A percentile compares a stretch with the other conserved stretches of the same genome.
Conservation (phyloP, 2,888 invertebrate genomes). For the Meloe dianella region DNA sequence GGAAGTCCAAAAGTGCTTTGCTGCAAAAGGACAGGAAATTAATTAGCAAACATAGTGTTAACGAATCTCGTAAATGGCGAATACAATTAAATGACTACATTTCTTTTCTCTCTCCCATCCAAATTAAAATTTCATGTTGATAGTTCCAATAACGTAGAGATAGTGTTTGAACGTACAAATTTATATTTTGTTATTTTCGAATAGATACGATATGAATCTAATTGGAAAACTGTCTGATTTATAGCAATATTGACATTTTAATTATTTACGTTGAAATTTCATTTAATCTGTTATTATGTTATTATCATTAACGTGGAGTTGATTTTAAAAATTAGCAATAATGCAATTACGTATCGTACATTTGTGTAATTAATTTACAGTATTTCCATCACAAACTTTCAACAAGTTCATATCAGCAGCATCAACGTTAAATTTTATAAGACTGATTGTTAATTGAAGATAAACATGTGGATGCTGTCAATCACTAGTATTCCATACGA, state of each 20-base stretch:
- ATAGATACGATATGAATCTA: not conserved
- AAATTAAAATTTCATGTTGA: not conserved
- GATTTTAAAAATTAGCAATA: not conserved
- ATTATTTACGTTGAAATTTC: not conserved
- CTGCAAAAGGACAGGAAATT: not conserved
- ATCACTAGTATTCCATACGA: too few species aligned
- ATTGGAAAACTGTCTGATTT: not conserved
- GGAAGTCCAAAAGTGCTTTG: not conserved
- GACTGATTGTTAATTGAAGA: too few species aligned
- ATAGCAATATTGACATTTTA: not conserved
- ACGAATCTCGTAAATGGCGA: not conserved
- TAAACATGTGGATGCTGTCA: too few species aligned
- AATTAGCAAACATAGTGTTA: not conserved
- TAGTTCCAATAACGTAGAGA: not conserved
- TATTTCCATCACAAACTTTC: not conserved
- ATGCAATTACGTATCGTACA: not conserved
- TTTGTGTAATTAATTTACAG: not conserved
- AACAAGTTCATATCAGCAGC: not conserved
- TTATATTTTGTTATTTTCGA: not conserved
- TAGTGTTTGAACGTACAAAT: not conserved
- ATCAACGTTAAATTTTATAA: not conserved
- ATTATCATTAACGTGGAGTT: not conserved
- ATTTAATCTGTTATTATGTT: not conserved
- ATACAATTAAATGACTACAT: not conserved
- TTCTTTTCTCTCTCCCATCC: not conserved